phyloP scores from a whole-genome alignment of 2,113 vertebrate genomes.

The Albula glossodonta region DNA sequence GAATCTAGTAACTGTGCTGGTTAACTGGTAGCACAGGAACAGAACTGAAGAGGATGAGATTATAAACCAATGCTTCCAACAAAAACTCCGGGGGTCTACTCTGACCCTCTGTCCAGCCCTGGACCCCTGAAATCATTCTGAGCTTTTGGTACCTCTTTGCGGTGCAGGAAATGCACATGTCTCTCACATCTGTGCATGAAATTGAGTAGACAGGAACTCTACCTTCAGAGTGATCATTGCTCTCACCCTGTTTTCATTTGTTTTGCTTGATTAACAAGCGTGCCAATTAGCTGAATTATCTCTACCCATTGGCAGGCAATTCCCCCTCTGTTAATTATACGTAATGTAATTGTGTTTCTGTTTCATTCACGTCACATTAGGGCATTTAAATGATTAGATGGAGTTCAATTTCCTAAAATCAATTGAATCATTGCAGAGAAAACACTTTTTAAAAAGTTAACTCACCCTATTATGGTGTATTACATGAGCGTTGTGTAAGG shows the following conservation, averaged over 20 bases:
- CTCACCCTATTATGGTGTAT: neutral
- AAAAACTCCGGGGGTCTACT: too few species aligned
- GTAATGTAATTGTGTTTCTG: neutral
- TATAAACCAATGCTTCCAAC: too few species aligned
- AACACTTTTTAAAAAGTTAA: neutral
- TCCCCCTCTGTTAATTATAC: neutral
- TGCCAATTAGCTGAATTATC: neutral
- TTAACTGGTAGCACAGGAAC: too few species aligned
- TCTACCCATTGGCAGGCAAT: neutral
- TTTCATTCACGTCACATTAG: neutral
- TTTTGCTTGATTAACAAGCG: neutral
- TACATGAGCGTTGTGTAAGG: neutral
- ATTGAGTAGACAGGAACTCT: neutral
- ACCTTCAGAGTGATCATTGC: neutral
- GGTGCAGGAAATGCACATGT: too few species aligned
- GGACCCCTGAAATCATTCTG: too few species aligned
- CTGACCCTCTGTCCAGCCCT: too few species aligned
- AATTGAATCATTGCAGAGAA: neutral
- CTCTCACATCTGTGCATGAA: too few species aligned
- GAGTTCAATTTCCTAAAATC: neutral
- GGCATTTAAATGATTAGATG: neutral
- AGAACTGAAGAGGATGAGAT: too few species aligned
- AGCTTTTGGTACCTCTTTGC: too few species aligned
- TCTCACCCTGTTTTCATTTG: neutral
- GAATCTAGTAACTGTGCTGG: too few species aligned